Evolutionary conservation across 30 jellyfish, hydroid and myxozoan genomes (phyloP).

Genomic region (Hydractinia symbiolongicarpus): DNA sequence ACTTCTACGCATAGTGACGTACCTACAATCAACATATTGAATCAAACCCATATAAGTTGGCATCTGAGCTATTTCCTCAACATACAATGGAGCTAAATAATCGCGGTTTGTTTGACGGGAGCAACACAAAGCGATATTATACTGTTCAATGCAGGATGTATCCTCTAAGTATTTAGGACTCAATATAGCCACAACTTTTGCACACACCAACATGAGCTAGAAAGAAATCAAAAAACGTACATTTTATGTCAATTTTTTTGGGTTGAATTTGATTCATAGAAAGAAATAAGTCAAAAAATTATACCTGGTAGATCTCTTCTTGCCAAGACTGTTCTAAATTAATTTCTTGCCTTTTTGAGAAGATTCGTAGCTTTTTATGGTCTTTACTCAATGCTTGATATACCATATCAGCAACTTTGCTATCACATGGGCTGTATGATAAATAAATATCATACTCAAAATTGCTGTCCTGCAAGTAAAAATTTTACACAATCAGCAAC

Average conservation of each 20-base stretch:
- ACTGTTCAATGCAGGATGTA: constrained; percentile 66
- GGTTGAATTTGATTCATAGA: background rate
- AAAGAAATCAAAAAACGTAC: background rate
- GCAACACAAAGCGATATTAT: constrained; percentile 85
- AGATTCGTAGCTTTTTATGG: constrained; percentile 30
- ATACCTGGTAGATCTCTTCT: constrained; percentile 79
- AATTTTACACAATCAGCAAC: too few relatives aligned
- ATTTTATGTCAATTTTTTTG: background rate
- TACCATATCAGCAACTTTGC: background rate
- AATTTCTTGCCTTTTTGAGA: constrained; percentile 35
- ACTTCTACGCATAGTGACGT: background rate
- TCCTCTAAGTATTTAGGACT: constrained; percentile 52
- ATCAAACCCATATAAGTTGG: constrained; percentile 86
- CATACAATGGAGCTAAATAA: constrained; percentile 79
- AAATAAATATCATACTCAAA: constrained; percentile 16
- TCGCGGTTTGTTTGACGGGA: constrained; percentile 65
- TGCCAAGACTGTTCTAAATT: constrained; percentile 69
- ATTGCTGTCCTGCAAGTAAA: background rate
- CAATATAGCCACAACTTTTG: constrained; percentile 54
- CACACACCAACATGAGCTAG: constrained; percentile 74
- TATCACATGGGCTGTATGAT: constrained; percentile 6
- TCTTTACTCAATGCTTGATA: background rate
- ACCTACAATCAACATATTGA: constrained; percentile 87
- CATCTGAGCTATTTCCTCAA: constrained; percentile 43
- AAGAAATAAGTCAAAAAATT: too few relatives aligned